Percentiles rank a stretch among this genome's conserved stretches.
Conservation (phyloP, 2,888 invertebrate species). For the Prenolepis imparis region DNA sequence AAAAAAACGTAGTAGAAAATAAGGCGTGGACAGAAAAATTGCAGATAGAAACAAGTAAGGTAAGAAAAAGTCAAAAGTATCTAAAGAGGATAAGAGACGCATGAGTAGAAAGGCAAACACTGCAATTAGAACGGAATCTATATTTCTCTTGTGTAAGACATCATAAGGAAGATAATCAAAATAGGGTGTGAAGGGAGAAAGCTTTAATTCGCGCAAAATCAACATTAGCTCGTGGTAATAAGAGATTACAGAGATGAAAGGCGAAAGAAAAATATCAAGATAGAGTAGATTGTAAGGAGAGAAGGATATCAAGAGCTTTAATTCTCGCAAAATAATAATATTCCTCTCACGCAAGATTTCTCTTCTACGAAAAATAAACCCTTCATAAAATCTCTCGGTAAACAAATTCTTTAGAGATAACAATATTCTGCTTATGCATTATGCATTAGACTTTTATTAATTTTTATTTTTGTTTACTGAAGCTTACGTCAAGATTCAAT, state of each 20-base stretch:
- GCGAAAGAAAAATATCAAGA: constrained; percentile 22
- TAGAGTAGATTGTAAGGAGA: constrained; percentile 20
- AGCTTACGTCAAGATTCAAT: background rate
- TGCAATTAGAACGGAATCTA: constrained; percentile 5
- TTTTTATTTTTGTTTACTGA: background rate
- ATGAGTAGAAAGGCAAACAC: background rate
- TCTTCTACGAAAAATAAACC: constrained; percentile 4
- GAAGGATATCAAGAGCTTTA: constrained; percentile 14
- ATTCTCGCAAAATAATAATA: constrained; percentile 41
- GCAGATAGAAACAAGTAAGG: background rate
- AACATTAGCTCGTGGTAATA: constrained; percentile 41
- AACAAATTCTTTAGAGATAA: background rate
- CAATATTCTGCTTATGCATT: background rate
- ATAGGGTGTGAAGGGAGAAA: constrained; percentile 18
- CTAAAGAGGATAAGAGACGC: background rate
- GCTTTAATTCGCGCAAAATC: constrained; percentile 44
- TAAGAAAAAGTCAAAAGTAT: background rate
- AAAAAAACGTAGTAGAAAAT: background rate
- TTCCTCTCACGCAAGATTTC: constrained; percentile 18
- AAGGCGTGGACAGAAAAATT: background rate
- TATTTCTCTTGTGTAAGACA: constrained; percentile 1
- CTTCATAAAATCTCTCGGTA: background rate
- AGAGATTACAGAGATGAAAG: constrained; percentile 40
- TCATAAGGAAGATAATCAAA: constrained; percentile 34
- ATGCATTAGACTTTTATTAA: background rate